Evolutionary conservation across 1,140 invertebrate species (phyloP).

Genomic region (Berghia stephanieae): DNA sequence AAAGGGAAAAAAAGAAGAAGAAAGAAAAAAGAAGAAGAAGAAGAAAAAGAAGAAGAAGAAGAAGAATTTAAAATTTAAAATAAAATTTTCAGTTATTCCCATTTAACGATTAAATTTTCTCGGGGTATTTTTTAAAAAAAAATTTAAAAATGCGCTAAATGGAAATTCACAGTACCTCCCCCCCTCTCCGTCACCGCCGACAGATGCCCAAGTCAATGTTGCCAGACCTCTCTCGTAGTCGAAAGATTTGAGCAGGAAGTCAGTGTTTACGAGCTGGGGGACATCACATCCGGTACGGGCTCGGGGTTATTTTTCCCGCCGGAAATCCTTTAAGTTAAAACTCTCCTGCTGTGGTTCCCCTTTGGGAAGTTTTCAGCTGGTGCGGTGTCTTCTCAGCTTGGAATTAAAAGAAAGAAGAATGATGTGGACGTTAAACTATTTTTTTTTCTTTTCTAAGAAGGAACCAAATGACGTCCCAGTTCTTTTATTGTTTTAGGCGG

Average conservation of each 20-base stretch:
- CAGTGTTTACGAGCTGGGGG: constrained; percentile 40
- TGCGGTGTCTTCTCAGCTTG: neutral
- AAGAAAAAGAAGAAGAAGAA: too few relatives aligned
- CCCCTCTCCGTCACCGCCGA: constrained; percentile 42
- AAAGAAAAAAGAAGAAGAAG: neutral
- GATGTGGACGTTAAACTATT: neutral
- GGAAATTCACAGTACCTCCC: constrained; percentile 15
- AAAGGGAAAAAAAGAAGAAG: constrained; percentile 18
- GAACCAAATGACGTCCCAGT: too few relatives aligned
- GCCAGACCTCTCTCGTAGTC: constrained; percentile 21
- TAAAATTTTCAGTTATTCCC: neutral
- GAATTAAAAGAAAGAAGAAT: neutral
- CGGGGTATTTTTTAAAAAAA: neutral
- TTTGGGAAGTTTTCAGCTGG: constrained; percentile 36
- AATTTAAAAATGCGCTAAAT: neutral
- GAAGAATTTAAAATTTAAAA: too few relatives aligned
- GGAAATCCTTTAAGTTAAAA: constrained; percentile 38
- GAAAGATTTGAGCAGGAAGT: constrained; percentile 29
- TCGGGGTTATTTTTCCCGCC: neutral
- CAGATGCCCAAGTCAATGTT: constrained; percentile 36
- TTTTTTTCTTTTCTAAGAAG: too few relatives aligned
- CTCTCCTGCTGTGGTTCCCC: constrained; percentile 40
- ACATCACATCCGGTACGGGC: constrained; percentile 31
- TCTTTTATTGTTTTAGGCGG: too few relatives aligned
- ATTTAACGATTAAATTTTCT: neutral